A percentile compares a stretch with the other conserved stretches of the same genome.
Conservation (phyloP, 92 coral and sea anemone genomes). For the Epizoanthus ramosus region DNA sequence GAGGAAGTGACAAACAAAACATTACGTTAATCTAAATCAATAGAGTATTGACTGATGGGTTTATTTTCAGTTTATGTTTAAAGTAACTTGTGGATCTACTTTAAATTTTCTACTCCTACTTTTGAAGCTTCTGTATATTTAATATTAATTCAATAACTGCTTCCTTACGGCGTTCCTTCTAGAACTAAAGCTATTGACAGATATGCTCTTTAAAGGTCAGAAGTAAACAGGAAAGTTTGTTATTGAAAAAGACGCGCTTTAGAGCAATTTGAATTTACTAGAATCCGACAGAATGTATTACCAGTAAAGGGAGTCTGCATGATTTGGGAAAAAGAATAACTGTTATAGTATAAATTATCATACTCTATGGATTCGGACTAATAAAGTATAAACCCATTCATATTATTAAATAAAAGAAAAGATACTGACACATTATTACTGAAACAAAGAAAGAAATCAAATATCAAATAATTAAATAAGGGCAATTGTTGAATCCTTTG, state of each 20-base stretch:
- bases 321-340: not conserved
- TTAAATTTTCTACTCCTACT: too few relatives aligned
- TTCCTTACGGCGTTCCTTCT: not conserved
- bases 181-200: not conserved
- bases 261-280: not conserved
- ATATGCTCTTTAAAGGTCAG: constrained; percentile 1
- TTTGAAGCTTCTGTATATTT: too few relatives aligned
- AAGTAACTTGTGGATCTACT: too few relatives aligned
- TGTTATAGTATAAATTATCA: not conserved
- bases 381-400: too few relatives aligned
- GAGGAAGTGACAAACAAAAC: too few relatives aligned
- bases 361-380: not conserved
- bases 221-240: not conserved
- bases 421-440: too few relatives aligned
- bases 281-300: not conserved
- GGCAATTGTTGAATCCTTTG: not conserved
- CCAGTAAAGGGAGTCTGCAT: not conserved
- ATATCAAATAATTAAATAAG: not conserved
- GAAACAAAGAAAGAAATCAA: not conserved
- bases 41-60: too few relatives aligned
- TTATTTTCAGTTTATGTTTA: too few relatives aligned
- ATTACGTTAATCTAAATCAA: too few relatives aligned
- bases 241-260: not conserved
- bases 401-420: not conserved
- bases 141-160: too few relatives aligned